Evolutionary conservation across 2,888 invertebrate species (phyloP).

Genomic region (Syrphus vitripennis): DNA sequence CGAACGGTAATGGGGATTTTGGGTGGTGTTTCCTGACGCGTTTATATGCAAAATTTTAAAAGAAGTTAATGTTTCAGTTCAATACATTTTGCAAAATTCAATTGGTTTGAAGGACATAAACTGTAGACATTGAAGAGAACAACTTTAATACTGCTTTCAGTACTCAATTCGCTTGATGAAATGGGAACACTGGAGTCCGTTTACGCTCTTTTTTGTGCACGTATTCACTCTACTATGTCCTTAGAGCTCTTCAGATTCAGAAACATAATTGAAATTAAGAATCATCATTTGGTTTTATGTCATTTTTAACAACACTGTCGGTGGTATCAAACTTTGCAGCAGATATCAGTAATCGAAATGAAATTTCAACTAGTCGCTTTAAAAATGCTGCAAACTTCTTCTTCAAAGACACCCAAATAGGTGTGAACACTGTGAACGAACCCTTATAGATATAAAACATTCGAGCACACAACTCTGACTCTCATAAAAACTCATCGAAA

Average conservation of each 20-base stretch:
- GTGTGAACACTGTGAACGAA: neutral
- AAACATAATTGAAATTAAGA: neutral
- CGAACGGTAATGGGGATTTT: no score
- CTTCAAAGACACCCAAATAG: neutral
- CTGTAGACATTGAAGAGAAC: no score
- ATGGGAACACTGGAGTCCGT: no score
- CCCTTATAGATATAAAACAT: neutral
- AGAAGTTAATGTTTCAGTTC: no score
- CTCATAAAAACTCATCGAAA: slow-evolving; percentile 48
- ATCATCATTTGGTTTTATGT: slow-evolving; percentile 14
- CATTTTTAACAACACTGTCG: slow-evolving; percentile 11
- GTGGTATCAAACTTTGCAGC: neutral
- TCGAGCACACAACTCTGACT: neutral
- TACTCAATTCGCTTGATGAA: no score
- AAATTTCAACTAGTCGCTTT: slow-evolving; percentile 41
- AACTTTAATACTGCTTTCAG: no score
- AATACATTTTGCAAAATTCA: no score
- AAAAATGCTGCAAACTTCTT: neutral
- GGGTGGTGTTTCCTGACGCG: no score
- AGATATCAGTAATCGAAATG: neutral
- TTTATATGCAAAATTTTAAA: no score
- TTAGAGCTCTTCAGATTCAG: neutral
- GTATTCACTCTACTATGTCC: no score
- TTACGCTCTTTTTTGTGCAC: no score
- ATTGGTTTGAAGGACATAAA: no score